Base-by-base conservation (phyloP, 2,113 vertebrate genomes). In the Oreochromis spilurus region DNA sequence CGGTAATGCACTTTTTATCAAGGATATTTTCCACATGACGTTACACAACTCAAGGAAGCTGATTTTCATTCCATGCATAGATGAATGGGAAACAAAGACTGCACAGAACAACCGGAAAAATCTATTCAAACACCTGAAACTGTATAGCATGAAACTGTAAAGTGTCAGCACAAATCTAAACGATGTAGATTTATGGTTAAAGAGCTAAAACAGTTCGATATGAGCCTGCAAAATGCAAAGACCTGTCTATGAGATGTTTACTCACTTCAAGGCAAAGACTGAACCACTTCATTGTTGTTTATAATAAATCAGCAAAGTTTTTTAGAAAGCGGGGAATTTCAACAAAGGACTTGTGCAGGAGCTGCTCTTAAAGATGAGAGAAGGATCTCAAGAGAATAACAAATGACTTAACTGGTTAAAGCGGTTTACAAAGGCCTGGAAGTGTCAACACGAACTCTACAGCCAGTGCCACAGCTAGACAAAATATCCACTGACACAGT, bases 261-360 rank as follows among this genome's bases (percentile, higher is more conserved):
- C 43, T 84, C 34, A 57, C 79, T 67, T 87, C 31, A 34, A 84
- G 60, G 31, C 72, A 67, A 83, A 55, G 45, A 50, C 72, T 48
- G 29, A 54, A 21, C 54, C 81, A 79, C 90, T 85, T 93, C 54
- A 88, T 31, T 53, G 12, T 14, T 57, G 87, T 87, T 84, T 92
- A 86, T 34, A 86, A 89, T 84, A 84, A 79, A 82, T 87, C 72
- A 70, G 50, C 24, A 50, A n/a, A 31, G 57, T 65, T 58, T 89
- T 83, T 53, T 4, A 78, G 52, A 91, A 50, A 82, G 77, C 21
- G 48, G 48, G 43, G 4, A 7, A 36, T 88, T 90, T 87, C 52
- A 82, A 89, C 87, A 86, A 87, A 83, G 70, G 19, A 26, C 14
- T 7, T 4, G 65, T 45, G 70, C 54, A 24, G 55, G 43, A 12